A percentile compares a stretch with the other conserved stretches of the same genome.
These are phyloP conservation scores for Autographa pulchrina DNA, from an alignment of 2,888 invertebrate genomes.

Conservation along the genomic window DNA sequence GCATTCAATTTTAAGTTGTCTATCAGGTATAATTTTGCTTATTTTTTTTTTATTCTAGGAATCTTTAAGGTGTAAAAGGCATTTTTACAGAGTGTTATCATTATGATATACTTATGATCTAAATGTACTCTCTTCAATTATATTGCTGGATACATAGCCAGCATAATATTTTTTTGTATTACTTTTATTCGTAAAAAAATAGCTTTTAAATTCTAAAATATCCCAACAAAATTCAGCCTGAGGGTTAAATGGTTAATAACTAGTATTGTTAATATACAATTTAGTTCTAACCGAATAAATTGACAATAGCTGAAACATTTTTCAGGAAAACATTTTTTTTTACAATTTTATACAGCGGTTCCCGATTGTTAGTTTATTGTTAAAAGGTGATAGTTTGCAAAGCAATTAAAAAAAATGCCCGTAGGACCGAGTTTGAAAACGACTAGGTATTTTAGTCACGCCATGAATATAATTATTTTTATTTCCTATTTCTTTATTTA, in stretches of 20 bases:
- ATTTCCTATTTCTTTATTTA: too few species aligned
- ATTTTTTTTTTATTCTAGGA: too few species aligned
- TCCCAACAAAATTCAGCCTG: not conserved
- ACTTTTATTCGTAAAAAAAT: too few species aligned
- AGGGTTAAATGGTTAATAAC: not conserved
- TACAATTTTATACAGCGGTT: not conserved
- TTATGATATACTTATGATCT: too few species aligned
- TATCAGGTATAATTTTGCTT: too few species aligned
- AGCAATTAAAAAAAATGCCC: not conserved
- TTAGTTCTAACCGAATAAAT: not conserved
- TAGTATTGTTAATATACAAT: not conserved
- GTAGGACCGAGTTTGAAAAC: not conserved
- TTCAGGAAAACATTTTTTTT: not conserved
- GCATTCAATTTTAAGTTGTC: not conserved
- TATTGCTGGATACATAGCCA: too few species aligned
- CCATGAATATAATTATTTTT: not conserved
- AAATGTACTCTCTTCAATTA: too few species aligned
- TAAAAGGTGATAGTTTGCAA: not conserved
- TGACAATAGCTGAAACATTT: not conserved
- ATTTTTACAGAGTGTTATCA: too few species aligned
- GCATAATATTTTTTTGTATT: too few species aligned
- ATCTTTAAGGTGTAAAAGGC: too few species aligned
- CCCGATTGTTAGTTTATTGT: not conserved
- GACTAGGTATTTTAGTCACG: not conserved
- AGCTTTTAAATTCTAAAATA: too few species aligned